Conservation (phyloP, 2,888 invertebrate genomes). For the Halocaridina rubra region DNA sequence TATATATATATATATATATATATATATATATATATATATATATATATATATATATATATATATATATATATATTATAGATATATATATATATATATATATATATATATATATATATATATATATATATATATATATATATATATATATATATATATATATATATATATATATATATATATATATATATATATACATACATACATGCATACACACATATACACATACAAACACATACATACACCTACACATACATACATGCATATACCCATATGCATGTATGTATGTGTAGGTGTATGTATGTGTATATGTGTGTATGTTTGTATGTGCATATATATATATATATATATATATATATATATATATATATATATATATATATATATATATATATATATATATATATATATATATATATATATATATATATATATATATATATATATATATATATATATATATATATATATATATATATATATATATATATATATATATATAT, state of each 20-base stretch:
- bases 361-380: not conserved
- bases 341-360: not conserved
- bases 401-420: conserved; percentile 3
- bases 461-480: not conserved
- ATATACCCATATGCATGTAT: not conserved
- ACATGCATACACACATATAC: not conserved
- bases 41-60: too few species aligned
- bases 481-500: not conserved
- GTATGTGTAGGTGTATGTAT: not conserved
- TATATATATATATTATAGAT: too few species aligned
- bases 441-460: not conserved
- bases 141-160: too few species aligned
- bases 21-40: too few species aligned
- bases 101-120: too few species aligned
- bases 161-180: not conserved
- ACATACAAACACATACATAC: not conserved
- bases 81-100: too few species aligned
- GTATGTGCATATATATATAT: not conserved
- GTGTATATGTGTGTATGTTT: not conserved
- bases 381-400: not conserved
- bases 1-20: too few species aligned
- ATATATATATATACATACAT: not conserved
- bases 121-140: too few species aligned
- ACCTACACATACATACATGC: not conserved
- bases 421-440: not conserved